Percentiles rank a stretch among this genome's conserved stretches.
phyloP scores from a whole-genome alignment of 2,113 vertebrate species.

The Labrus mixtus region DNA sequence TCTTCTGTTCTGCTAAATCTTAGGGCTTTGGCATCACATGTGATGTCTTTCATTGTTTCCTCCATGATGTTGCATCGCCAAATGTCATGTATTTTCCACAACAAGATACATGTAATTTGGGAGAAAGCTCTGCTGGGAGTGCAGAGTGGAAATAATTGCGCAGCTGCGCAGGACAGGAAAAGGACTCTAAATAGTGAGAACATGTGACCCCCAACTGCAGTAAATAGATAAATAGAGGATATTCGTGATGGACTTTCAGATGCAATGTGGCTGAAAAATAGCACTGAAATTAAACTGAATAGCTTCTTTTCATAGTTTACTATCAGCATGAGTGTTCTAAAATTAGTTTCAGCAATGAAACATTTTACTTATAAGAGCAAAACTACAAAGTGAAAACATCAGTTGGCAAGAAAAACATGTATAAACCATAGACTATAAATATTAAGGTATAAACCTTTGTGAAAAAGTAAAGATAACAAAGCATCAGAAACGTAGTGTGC shows the following conservation, averaged over 20 bases:
- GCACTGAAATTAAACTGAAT: background rate
- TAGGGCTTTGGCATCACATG: slow-evolving; percentile 48
- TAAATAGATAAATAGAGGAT: slow-evolving; percentile 39
- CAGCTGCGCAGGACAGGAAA: slow-evolving; percentile 72
- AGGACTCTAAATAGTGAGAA: slow-evolving; percentile 44
- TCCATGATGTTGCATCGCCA: slow-evolving; percentile 56
- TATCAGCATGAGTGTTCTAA: background rate
- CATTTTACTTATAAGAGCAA: too few species aligned
- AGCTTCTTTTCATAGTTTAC: background rate
- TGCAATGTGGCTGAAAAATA: background rate
- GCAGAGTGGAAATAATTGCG: slow-evolving; percentile 71
- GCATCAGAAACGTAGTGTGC: background rate
- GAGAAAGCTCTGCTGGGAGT: slow-evolving; percentile 54
- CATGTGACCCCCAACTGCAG: slow-evolving; percentile 46
- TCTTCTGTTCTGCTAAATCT: slow-evolving; percentile 62
- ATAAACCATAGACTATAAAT: too few species aligned
- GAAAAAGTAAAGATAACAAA: background rate
- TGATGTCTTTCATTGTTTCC: slow-evolving; percentile 56
- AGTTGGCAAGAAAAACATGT: background rate
- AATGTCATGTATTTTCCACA: slow-evolving; percentile 73
- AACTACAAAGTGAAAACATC: background rate
- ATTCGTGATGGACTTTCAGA: slow-evolving; percentile 22
- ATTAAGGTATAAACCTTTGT: background rate
- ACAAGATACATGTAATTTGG: slow-evolving; percentile 75
- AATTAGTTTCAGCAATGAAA: background rate